These are phyloP conservation scores for Cacatua alba DNA, from an alignment of 2,113 vertebrate genomes.

Conservation along the genomic window DNA sequence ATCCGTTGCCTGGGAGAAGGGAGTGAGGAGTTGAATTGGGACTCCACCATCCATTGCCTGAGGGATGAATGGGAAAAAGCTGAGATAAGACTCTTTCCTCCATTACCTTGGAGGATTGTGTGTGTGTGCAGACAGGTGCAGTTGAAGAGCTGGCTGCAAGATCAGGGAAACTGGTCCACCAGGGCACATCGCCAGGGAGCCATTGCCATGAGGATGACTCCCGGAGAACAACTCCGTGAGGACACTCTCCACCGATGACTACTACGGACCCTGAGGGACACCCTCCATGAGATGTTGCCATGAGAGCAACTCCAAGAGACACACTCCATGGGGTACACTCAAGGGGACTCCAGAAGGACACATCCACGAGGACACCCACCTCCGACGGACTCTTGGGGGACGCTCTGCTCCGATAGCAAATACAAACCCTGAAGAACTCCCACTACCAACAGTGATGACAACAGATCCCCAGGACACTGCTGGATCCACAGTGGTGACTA, in stretches of 20 bases:
- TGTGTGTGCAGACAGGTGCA: background rate
- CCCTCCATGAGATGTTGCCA: background rate
- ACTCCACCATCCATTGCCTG: background rate
- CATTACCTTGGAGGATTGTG: background rate
- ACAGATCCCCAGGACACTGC: background rate
- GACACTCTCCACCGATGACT: background rate
- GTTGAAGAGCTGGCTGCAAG: background rate
- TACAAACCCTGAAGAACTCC: background rate
- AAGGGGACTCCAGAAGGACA: background rate
- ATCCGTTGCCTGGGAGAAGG: background rate
- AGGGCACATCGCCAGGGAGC: background rate
- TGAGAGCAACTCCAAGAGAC: background rate
- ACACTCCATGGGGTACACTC: background rate
- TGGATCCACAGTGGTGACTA: background rate
- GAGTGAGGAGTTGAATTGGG: background rate
- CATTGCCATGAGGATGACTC: background rate
- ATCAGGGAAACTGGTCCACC: background rate
- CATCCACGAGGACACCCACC: background rate
- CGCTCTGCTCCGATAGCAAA: background rate
- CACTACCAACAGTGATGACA: background rate
- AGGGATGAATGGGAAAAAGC: background rate
- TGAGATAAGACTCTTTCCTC: too few species aligned
- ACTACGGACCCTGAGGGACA: background rate
- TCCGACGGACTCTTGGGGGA: background rate
- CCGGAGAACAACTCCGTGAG: background rate